Evolutionary conservation across 2,888 invertebrate genomes (phyloP).

Genomic region (Nomada fucata): DNA sequence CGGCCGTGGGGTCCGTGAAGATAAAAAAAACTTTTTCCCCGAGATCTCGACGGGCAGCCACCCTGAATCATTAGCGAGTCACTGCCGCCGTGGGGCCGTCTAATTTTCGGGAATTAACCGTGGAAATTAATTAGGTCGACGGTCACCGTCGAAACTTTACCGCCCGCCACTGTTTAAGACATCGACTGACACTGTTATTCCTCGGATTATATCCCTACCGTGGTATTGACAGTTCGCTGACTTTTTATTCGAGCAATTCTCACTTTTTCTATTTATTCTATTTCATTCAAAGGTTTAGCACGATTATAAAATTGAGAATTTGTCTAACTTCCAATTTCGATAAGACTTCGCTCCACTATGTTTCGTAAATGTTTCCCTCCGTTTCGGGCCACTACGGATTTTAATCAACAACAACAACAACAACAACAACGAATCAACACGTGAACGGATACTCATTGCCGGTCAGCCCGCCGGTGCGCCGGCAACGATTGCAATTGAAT

Average conservation of each 20-base stretch:
- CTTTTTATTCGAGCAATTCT: neutral
- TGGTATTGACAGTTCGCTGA: too few relatives aligned
- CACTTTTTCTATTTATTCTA: neutral
- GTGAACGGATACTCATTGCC: neutral
- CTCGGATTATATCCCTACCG: too few relatives aligned
- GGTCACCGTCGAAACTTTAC: slow-evolving; percentile 12
- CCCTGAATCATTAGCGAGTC: slow-evolving; percentile 73
- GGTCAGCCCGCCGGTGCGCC: neutral
- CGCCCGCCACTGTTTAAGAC: slow-evolving; percentile 11
- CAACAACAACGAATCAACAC: slow-evolving; percentile 9
- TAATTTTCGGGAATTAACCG: slow-evolving; percentile 65
- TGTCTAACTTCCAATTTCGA: neutral
- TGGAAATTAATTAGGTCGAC: slow-evolving; percentile 53
- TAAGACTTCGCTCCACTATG: neutral
- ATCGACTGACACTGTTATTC: neutral
- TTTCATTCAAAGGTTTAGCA: too few relatives aligned
- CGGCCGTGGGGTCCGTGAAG: slow-evolving; percentile 47
- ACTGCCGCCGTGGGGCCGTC: slow-evolving; percentile 48
- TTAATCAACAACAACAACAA: neutral
- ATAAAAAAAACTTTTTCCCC: slow-evolving; percentile 58
- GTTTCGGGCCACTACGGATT: neutral
- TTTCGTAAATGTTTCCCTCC: neutral
- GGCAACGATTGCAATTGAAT: slow-evolving; percentile 1
- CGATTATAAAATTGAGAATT: neutral
- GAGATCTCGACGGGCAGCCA: slow-evolving; percentile 14